Conservation (phyloP, 2,113 vertebrate species). For the Apaloderma vittatum region DNA sequence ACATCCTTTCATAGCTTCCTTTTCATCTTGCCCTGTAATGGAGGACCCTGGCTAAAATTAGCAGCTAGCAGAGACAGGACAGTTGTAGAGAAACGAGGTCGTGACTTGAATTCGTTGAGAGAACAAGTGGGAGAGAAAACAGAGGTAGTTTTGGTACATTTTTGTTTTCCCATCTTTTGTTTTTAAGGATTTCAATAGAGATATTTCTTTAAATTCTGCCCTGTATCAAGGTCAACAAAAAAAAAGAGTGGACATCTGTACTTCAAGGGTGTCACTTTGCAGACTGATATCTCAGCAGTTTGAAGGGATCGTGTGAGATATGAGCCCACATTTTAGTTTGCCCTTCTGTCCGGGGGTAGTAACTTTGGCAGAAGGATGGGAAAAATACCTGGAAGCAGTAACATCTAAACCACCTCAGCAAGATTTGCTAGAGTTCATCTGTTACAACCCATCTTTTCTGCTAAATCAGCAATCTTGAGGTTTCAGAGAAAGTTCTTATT, state of each 20-base stretch:
- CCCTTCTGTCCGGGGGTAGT: background rate
- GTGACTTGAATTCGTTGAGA: background rate
- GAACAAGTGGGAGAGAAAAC: background rate
- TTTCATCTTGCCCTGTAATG: slow-evolving; percentile 16
- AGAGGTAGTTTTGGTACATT: background rate
- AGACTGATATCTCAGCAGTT: background rate
- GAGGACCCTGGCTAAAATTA: background rate
- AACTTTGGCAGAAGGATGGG: background rate
- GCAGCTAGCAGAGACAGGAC: background rate
- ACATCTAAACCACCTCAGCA: slow-evolving; percentile 15
- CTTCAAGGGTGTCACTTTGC: background rate
- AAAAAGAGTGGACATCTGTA: background rate
- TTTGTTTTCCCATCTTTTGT: background rate
- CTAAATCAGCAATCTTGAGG: background rate
- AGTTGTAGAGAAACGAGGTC: background rate
- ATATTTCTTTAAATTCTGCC: background rate
- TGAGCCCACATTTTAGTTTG: background rate
- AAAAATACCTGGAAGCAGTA: slow-evolving; percentile 18
- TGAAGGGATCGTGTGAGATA: background rate
- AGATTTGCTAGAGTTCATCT: slow-evolving; percentile 4
- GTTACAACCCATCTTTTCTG: background rate
- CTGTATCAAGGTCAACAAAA: background rate
- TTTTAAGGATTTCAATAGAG: background rate
- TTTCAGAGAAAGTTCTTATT: slow-evolving; percentile 1
- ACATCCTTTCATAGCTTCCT: background rate